Evolutionary conservation across 2,113 vertebrate genomes (phyloP).

Genomic region (Brachypteracias leptosomus): DNA sequence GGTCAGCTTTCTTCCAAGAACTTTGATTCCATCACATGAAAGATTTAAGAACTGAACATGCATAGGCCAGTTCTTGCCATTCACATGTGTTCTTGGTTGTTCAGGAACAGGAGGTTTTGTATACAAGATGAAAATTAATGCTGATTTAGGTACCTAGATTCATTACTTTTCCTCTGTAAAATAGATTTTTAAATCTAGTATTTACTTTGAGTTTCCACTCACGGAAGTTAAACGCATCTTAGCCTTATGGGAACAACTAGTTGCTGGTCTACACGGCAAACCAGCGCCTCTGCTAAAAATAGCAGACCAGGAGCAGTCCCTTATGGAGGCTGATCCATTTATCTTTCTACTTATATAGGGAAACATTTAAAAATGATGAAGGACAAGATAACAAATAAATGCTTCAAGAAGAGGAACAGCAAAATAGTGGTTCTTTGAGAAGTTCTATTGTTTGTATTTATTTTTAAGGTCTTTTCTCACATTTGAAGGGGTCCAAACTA

Average conservation of each 20-base stretch:
- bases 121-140: not conserved
- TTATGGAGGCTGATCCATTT: not conserved
- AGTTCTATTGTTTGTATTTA: not conserved
- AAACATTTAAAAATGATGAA: not conserved
- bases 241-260: not conserved
- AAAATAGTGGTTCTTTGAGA: not conserved
- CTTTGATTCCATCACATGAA: not conserved
- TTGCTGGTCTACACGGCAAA: not conserved
- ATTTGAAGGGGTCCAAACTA: not conserved
- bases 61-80: not conserved
- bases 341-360: not conserved
- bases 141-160: not conserved
- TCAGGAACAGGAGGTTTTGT: not conserved
- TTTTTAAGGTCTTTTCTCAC: not conserved
- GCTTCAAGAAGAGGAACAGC: not conserved
- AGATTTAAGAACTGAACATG: not conserved
- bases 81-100: not conserved
- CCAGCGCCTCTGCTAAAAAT: not conserved
- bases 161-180: not conserved
- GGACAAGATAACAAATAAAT: not conserved
- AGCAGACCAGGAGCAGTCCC: not conserved
- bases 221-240: not conserved
- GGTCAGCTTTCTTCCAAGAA: not conserved
- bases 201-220: not conserved
- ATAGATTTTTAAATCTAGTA: not conserved